phyloP scores from a whole-genome alignment of 1,140 invertebrate species.

The Stegodyphus mimosarum region DNA sequence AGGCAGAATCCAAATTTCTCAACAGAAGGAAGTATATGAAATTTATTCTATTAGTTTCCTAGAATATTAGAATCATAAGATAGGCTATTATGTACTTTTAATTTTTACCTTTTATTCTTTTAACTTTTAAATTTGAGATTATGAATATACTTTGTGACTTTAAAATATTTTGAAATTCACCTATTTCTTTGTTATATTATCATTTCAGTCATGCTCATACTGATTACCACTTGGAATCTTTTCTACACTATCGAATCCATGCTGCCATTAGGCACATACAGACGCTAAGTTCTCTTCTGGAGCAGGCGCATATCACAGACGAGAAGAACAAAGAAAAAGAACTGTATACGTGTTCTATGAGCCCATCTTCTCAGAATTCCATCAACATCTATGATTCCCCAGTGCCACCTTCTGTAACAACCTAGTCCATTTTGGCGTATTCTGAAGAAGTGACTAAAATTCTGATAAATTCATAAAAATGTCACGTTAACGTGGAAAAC shows the following conservation, averaged over 20 bases:
- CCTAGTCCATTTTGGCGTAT: background rate
- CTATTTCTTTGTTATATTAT: background rate
- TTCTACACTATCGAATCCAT: slow-evolving; percentile 92
- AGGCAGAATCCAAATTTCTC: too few species aligned
- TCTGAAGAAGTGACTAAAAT: too few species aligned
- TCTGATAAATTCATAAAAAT: background rate
- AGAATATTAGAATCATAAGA: too few species aligned
- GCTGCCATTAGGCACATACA: slow-evolving; percentile 75
- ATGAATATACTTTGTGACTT: too few species aligned
- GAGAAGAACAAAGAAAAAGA: background rate
- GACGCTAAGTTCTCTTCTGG: slow-evolving; percentile 28
- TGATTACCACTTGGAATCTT: slow-evolving; percentile 87
- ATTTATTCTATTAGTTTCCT: too few species aligned
- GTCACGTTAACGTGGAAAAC: too few species aligned
- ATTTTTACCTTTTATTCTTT: too few species aligned
- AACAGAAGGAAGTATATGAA: too few species aligned
- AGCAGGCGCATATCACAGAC: background rate
- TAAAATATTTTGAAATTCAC: background rate
- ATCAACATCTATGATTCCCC: slow-evolving; percentile 34
- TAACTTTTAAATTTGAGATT: too few species aligned
- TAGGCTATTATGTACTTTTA: too few species aligned
- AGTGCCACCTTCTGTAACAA: slow-evolving; percentile 30
- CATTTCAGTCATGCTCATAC: slow-evolving; percentile 83
- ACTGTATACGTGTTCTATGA: slow-evolving; percentile 44
- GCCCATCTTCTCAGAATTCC: slow-evolving; percentile 10